A percentile compares a stretch with the other conserved stretches of the same genome.
phyloP scores from a whole-genome alignment of 2,888 invertebrate species.

The Eristalis tenax region DNA sequence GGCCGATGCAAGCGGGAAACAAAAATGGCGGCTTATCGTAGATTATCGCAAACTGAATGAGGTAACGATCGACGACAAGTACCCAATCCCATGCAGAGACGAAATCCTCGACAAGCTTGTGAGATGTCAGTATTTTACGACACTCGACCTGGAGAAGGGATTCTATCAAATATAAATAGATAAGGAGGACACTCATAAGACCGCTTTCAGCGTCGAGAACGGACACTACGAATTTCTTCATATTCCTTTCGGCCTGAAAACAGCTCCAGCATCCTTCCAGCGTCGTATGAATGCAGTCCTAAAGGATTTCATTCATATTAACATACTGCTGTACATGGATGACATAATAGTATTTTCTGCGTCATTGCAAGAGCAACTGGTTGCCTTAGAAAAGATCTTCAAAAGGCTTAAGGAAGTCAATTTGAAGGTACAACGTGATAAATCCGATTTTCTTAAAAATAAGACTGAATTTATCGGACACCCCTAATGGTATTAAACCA shows the following conservation, averaged over 20 bases:
- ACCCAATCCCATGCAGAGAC: slow-evolving; percentile 2
- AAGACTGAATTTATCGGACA: slow-evolving; percentile 27
- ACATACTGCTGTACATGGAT: slow-evolving; percentile 75
- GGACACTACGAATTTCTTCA: slow-evolving; percentile 39
- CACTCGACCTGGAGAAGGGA: slow-evolving; percentile 5
- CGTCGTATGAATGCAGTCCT: slow-evolving; percentile 39
- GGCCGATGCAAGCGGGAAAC: neutral
- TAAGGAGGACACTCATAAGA: slow-evolving; percentile 10
- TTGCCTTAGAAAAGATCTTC: slow-evolving; percentile 1
- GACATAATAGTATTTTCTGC: slow-evolving; percentile 70
- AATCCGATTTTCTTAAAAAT: slow-evolving; percentile 12
- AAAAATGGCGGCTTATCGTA: slow-evolving; percentile 1
- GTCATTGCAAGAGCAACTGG: slow-evolving; percentile 3
- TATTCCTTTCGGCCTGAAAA: slow-evolving; percentile 71
- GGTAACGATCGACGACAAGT: neutral
- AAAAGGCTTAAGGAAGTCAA: slow-evolving; percentile 3
- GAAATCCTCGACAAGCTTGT: slow-evolving; percentile 23
- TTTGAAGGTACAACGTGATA: slow-evolving; percentile 16
- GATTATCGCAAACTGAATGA: slow-evolving; percentile 4
- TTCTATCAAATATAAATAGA: slow-evolving; percentile 5
- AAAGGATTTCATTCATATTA: neutral
- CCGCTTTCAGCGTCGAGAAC: slow-evolving; percentile 2
- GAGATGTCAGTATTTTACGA: slow-evolving; percentile 21
- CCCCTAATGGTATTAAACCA: slow-evolving; percentile 13
- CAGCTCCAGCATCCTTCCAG: slow-evolving; percentile 72